These are phyloP conservation scores for Talpa occidentalis DNA, from an alignment of 2,113 vertebrate species.

Conservation along the genomic window DNA sequence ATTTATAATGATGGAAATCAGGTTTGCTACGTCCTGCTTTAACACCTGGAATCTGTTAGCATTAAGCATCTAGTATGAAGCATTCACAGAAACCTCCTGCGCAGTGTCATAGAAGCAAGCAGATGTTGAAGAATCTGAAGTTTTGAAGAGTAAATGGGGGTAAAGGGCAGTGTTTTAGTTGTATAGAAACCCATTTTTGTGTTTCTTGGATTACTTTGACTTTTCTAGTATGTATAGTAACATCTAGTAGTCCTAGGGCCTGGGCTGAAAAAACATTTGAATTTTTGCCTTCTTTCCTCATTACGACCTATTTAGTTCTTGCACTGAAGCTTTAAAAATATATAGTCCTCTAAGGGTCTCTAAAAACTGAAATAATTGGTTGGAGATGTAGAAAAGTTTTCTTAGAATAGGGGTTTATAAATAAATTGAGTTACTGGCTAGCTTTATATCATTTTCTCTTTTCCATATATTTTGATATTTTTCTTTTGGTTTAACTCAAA, in stretches of 20 bases:
- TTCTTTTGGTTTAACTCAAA: slow-evolving; percentile 60
- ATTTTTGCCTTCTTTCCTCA: not conserved
- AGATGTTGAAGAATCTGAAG: slow-evolving; percentile 60
- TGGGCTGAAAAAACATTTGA: slow-evolving; percentile 48
- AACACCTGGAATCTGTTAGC: slow-evolving; percentile 65
- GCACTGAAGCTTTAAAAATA: slow-evolving; percentile 67
- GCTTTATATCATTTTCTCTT: slow-evolving; percentile 38
- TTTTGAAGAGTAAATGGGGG: slow-evolving; percentile 49
- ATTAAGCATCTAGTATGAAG: slow-evolving; percentile 63
- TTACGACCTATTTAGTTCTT: slow-evolving; percentile 19
- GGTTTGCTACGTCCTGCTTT: slow-evolving; percentile 78
- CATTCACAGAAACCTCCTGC: slow-evolving; percentile 64
- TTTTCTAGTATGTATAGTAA: slow-evolving; percentile 62
- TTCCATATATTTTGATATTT: slow-evolving; percentile 41
- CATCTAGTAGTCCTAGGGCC: not conserved
- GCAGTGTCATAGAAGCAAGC: slow-evolving; percentile 65
- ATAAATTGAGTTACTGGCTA: slow-evolving; percentile 22
- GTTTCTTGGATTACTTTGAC: slow-evolving; percentile 65
- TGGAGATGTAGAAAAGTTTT: slow-evolving; percentile 29
- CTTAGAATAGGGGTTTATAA: slow-evolving; percentile 39
- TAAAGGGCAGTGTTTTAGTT: slow-evolving; percentile 75
- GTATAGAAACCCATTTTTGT: slow-evolving; percentile 72
- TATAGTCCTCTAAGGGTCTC: not conserved
- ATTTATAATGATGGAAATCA: slow-evolving; percentile 68
- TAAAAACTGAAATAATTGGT: slow-evolving; percentile 33